phyloP scores from a whole-genome alignment of 1,140 invertebrate genomes.

The Solenopsis fugax region DNA sequence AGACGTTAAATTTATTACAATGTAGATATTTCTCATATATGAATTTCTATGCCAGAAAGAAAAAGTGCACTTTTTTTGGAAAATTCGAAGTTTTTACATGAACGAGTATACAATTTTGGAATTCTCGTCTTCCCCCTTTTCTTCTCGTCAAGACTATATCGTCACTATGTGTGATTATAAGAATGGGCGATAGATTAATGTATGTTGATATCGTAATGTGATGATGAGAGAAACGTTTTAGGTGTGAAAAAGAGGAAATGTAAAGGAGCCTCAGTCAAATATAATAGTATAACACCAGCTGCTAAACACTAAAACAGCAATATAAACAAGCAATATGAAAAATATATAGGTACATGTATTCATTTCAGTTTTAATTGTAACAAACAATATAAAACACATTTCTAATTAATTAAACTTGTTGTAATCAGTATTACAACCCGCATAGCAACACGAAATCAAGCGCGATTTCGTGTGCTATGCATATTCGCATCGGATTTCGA shows the following conservation, averaged over 20 bases:
- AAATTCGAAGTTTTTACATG: background rate
- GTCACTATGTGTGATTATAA: background rate
- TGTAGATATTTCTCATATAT: no score
- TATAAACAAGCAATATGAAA: conserved; percentile 10
- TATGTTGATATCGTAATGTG: background rate
- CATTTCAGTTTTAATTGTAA: background rate
- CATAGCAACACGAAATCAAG: no score
- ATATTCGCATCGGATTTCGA: no score
- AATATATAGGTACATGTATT: background rate
- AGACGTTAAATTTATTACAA: no score
- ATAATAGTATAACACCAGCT: conserved; percentile 96
- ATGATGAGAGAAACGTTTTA: background rate
- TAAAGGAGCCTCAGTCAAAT: conserved; percentile 92
- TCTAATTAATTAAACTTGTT: no score
- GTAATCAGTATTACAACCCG: no score
- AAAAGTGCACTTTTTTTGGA: no score
- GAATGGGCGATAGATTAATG: background rate
- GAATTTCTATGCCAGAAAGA: no score
- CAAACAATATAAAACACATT: background rate
- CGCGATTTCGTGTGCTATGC: no score
- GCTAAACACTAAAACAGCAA: conserved; percentile 91
- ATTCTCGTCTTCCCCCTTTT: background rate
- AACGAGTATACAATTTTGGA: background rate
- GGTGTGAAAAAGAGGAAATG: conserved; percentile 83
- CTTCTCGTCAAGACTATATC: background rate